Evolutionary conservation across 2,797 vertebrate genomes (phyloP).

Genomic region (Scleropages formosus): DNA sequence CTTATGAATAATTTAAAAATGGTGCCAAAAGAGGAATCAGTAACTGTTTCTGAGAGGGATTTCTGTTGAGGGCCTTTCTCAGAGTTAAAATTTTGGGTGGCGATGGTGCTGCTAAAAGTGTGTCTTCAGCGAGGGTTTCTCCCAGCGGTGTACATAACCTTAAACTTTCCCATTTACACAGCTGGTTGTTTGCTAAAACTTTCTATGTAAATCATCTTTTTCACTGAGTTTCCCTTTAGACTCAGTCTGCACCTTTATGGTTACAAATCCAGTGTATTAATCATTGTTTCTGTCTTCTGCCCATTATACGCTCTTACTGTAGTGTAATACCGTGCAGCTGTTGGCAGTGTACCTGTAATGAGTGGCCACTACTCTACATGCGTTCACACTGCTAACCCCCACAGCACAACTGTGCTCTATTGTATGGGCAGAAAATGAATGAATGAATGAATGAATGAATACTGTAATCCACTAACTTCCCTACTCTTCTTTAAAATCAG

Average conservation of each 20-base stretch:
- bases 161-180: conserved; percentile 3
- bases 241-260: neutral
- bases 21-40: no score
- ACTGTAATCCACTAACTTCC: no score
- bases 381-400: neutral
- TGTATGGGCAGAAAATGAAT: no score
- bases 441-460: no score
- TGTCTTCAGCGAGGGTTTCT: no score
- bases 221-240: neutral
- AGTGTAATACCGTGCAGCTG: neutral
- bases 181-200: conserved; percentile 8
- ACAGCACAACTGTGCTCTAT: neutral
- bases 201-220: conserved; percentile 16
- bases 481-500: no score
- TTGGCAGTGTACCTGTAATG: conserved; percentile 6
- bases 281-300: conserved; percentile 2
- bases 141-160: no score
- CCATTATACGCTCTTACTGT: neutral
- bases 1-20: no score
- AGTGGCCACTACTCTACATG: neutral
- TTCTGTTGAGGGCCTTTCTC: no score
- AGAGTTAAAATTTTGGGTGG: no score
- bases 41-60: no score
- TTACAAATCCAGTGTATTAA: conserved; percentile 14
- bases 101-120: no score